These are phyloP conservation scores for Phymanthus crucifer DNA, from an alignment of 92 coral and sea anemone genomes.

Conservation along the genomic window DNA sequence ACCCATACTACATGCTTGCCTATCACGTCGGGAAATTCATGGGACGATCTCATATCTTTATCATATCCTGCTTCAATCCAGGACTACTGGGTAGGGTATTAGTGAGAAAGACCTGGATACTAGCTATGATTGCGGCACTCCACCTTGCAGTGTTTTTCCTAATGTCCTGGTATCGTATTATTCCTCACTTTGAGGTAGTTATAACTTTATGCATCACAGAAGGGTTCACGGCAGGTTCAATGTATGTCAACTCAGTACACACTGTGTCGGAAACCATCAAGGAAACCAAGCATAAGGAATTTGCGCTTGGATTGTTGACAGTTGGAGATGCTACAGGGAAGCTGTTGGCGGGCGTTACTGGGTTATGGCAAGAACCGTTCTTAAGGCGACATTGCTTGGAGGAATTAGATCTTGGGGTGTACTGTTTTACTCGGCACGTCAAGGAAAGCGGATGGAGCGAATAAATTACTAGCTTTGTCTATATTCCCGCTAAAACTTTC, in stretches of 20 bases:
- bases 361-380: slow-evolving; percentile 67
- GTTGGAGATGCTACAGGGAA: slow-evolving; percentile 83
- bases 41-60: slow-evolving; percentile 76
- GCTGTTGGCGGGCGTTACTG: slow-evolving; percentile 62
- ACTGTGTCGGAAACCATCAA: slow-evolving; percentile 67
- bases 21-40: slow-evolving; percentile 81
- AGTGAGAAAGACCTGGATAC: slow-evolving; percentile 72
- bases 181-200: slow-evolving; percentile 59
- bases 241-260: slow-evolving; percentile 83
- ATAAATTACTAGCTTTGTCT: background rate
- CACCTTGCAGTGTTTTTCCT: slow-evolving; percentile 61
- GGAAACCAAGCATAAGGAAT: slow-evolving; percentile 51
- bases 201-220: slow-evolving; percentile 65
- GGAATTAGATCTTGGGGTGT: slow-evolving; percentile 57
- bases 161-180: slow-evolving; percentile 70
- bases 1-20: slow-evolving; percentile 71
- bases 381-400: slow-evolving; percentile 64
- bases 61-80: slow-evolving; percentile 55
- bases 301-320: slow-evolving; percentile 74
- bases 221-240: slow-evolving; percentile 83
- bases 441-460: slow-evolving; percentile 59
- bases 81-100: slow-evolving; percentile 51
- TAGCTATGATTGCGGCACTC: slow-evolving; percentile 50
- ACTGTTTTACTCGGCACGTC: slow-evolving; percentile 72
- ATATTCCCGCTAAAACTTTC: no score